These are phyloP conservation scores for Cyanistes caeruleus DNA, from an alignment of 2,113 vertebrate genomes.

Conservation along the genomic window DNA sequence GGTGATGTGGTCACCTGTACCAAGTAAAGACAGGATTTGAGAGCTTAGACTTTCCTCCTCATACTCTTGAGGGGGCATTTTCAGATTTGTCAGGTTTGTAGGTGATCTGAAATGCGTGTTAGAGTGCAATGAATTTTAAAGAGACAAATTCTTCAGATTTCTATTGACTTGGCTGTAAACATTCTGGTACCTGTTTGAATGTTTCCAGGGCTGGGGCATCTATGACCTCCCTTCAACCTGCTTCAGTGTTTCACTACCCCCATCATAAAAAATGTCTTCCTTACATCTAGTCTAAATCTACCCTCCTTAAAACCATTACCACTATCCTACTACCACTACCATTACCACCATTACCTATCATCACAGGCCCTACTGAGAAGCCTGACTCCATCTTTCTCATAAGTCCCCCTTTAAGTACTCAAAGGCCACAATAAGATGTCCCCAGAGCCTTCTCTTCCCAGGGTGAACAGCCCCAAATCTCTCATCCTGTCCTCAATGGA, in stretches of 20 bases:
- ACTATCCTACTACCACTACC: not conserved
- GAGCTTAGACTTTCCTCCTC: not conserved
- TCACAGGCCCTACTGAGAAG: not conserved
- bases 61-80: not conserved
- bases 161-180: not conserved
- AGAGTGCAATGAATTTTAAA: not conserved
- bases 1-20: not conserved
- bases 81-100: not conserved
- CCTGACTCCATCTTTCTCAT: not conserved
- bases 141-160: not conserved
- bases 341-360: not conserved
- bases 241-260: not conserved
- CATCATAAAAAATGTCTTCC: not conserved
- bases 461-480: not conserved
- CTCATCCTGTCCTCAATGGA: not conserved
- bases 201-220: not conserved
- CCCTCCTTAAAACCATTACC: not conserved
- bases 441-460: not conserved
- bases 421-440: not conserved
- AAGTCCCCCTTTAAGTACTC: not conserved
- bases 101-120: not conserved
- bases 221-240: not conserved
- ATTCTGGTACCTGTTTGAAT: not conserved
- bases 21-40: not conserved
- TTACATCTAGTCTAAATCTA: not conserved